These are phyloP conservation scores for Gallinago undulata DNA, from an alignment of 2,113 vertebrate genomes.

Conservation along the genomic window DNA sequence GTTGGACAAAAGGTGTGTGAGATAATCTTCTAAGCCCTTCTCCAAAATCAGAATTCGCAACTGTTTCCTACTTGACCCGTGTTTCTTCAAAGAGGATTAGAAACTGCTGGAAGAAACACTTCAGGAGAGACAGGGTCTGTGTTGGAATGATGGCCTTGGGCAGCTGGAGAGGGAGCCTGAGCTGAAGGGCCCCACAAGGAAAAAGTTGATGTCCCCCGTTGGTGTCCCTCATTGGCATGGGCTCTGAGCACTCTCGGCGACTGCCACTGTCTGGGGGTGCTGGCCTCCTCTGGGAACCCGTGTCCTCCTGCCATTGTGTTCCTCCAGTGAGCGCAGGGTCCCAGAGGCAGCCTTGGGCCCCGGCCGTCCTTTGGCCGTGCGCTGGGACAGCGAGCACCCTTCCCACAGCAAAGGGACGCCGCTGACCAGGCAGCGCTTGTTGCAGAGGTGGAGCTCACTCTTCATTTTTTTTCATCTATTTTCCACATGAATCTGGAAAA, in stretches of 20 bases:
- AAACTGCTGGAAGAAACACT: neutral
- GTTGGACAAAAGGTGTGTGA: neutral
- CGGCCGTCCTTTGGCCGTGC: accelerated
- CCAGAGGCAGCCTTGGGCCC: neutral
- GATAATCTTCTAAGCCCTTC: neutral
- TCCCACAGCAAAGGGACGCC: neutral
- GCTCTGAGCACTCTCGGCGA: neutral
- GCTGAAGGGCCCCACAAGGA: neutral
- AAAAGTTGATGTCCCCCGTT: accelerated
- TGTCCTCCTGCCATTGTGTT: neutral
- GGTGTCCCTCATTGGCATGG: accelerated
- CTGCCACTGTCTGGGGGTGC: neutral
- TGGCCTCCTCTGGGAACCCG: neutral
- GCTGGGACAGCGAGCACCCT: neutral
- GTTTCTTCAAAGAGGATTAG: neutral
- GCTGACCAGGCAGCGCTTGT: neutral
- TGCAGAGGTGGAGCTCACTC: neutral
- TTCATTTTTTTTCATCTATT: neutral
- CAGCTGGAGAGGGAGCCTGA: neutral
- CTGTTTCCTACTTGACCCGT: neutral
- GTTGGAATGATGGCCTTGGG: neutral
- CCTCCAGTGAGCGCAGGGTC: neutral
- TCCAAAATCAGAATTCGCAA: neutral
- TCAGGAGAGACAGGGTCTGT: neutral
- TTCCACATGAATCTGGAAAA: neutral